These are phyloP conservation scores for Gymnocephalus cernua DNA, from an alignment of 2,113 vertebrate genomes.

Conservation along the genomic window DNA sequence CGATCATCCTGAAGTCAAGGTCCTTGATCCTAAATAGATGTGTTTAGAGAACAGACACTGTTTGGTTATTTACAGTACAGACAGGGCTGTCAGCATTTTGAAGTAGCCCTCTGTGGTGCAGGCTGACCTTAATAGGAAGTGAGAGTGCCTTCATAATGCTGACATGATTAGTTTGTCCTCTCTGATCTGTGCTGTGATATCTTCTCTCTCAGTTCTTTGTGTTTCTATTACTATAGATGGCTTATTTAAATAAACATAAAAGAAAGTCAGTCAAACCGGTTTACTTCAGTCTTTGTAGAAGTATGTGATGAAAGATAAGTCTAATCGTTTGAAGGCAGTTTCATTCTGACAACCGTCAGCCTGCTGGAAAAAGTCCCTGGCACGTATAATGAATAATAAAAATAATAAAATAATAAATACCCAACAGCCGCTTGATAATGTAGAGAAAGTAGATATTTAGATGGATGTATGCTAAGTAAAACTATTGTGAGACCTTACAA, in stretches of 20 bases:
- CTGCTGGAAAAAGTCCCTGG: not conserved
- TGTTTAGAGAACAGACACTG: not conserved
- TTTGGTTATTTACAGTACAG: not conserved
- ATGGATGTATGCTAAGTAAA: too few species aligned
- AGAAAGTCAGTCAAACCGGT: not conserved
- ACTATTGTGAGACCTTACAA: too few species aligned
- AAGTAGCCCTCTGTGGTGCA: not conserved
- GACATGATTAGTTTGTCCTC: not conserved
- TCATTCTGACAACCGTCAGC: not conserved
- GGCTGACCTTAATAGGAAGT: not conserved
- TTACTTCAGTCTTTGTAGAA: not conserved
- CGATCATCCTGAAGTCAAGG: constrained; percentile 98
- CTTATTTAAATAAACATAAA: not conserved
- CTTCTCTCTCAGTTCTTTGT: not conserved
- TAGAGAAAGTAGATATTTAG: not conserved
- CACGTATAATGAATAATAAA: not conserved
- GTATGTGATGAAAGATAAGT: not conserved
- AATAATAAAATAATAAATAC: too few species aligned
- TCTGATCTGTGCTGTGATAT: not conserved
- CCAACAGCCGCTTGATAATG: not conserved
- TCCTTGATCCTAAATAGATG: constrained; percentile 48
- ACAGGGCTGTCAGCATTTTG: not conserved
- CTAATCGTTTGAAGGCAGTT: not conserved
- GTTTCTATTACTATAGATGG: too few species aligned
- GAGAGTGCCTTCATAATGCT: not conserved